Evolutionary conservation across 2,113 vertebrate species (phyloP).

Genomic region (Athene cunicularia): DNA sequence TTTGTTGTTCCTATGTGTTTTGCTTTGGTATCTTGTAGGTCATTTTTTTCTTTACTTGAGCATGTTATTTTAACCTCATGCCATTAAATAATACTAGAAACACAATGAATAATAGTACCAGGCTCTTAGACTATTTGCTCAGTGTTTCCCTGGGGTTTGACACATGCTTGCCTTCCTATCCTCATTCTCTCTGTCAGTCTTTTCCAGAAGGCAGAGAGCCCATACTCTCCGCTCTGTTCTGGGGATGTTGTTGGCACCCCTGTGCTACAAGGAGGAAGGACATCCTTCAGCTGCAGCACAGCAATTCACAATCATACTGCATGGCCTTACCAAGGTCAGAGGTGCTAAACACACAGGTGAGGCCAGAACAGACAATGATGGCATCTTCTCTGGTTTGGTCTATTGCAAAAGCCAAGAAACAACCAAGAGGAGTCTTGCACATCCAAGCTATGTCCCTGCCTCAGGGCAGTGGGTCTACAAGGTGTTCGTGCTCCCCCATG

Average conservation of each 20-base stretch:
- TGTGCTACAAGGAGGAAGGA: not conserved
- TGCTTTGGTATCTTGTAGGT: slow-evolving; percentile 6
- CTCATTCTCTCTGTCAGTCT: not conserved
- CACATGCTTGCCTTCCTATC: not conserved
- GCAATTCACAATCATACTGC: fast-evolving
- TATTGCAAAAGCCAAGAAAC: not conserved
- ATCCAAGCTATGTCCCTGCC: not conserved
- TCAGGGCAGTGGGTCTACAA: not conserved
- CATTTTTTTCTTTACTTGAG: slow-evolving; percentile 10
- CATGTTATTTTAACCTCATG: slow-evolving; percentile 52
- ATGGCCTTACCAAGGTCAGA: fast-evolving
- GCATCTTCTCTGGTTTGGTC: not conserved
- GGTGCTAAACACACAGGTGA: not conserved
- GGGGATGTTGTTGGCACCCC: not conserved
- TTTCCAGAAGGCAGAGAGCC: not conserved
- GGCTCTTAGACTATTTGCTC: slow-evolving; percentile 4
- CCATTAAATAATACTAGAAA: slow-evolving; percentile 20
- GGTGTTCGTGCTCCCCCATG: not conserved
- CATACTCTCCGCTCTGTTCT: not conserved
- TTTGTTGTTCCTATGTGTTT: slow-evolving; percentile 16
- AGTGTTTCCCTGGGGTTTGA: slow-evolving; percentile 41
- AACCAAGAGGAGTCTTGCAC: not conserved
- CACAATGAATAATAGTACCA: slow-evolving; percentile 34
- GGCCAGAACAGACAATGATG: not conserved
- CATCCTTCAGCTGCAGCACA: not conserved